A percentile compares a stretch with the other conserved stretches of the same genome.
These are phyloP conservation scores for Empidonax alnorum DNA, from an alignment of 2,113 vertebrate genomes.

Conservation along the genomic window DNA sequence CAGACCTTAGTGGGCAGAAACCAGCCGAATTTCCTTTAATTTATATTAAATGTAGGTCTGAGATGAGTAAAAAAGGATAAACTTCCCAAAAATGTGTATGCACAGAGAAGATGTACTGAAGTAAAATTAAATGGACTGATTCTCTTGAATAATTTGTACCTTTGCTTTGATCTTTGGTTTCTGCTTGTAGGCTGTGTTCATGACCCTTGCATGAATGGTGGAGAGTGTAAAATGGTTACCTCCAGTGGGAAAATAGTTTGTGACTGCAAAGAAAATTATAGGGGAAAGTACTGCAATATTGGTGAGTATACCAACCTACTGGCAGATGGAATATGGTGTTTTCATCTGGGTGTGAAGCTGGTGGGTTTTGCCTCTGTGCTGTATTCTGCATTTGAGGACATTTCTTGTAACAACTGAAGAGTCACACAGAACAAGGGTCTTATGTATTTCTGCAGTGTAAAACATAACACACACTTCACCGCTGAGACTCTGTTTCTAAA, in stretches of 20 bases:
- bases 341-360: background rate
- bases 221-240: conserved; percentile 81
- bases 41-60: background rate
- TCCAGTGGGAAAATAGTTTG: conserved; percentile 79
- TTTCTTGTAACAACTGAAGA: background rate
- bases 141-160: background rate
- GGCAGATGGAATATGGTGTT: background rate
- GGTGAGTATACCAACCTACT: conserved; percentile 75
- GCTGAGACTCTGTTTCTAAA: background rate
- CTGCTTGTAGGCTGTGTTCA: conserved; percentile 76
- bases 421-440: background rate
- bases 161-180: background rate
- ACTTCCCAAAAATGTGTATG: background rate
- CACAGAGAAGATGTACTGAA: background rate
- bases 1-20: conserved; percentile 7
- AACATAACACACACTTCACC: background rate
- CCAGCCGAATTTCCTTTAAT: background rate
- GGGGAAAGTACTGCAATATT: conserved; percentile 83
- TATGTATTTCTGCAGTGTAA: background rate
- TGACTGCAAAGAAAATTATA: conserved; percentile 75
- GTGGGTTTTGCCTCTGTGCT: background rate
- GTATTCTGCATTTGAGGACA: background rate
- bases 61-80: background rate
- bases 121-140: background rate
- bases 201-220: conserved; percentile 85